Evolutionary conservation across 1,140 invertebrate genomes (phyloP).

Genomic region (Pseudoatta argentina): DNA sequence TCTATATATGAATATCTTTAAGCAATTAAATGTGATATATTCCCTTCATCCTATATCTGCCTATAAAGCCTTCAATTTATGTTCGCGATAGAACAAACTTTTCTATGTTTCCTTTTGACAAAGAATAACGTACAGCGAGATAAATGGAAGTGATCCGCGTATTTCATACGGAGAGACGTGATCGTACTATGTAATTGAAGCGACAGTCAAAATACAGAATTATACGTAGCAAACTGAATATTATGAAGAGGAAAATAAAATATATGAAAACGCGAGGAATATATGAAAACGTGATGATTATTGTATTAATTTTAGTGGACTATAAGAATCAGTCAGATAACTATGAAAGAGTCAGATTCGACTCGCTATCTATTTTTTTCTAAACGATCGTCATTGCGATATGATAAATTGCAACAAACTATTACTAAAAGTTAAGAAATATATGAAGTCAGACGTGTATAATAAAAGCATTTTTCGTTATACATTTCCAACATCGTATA

Average conservation of each 20-base stretch:
- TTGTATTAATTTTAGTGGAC: constrained; percentile 65
- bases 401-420: constrained; percentile 22
- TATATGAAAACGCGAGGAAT: too few relatives aligned
- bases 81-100: constrained; percentile 53
- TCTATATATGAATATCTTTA: background rate
- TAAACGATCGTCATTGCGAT: constrained; percentile 31
- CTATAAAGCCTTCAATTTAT: constrained; percentile 26
- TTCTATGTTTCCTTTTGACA: constrained; percentile 52
- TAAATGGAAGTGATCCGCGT: constrained; percentile 50
- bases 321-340: constrained; percentile 68
- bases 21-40: constrained; percentile 23
- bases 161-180: constrained; percentile 47
- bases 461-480: background rate
- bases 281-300: constrained; percentile 28
- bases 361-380: constrained; percentile 70
- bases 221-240: constrained; percentile 22
- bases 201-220: constrained; percentile 51
- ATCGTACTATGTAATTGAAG: constrained; percentile 56
- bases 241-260: constrained; percentile 27
- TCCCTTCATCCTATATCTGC: background rate
- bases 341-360: constrained; percentile 78
- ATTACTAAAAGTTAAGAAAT: background rate
- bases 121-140: constrained; percentile 60
- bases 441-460: background rate
- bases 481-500: background rate